Conservation (phyloP, 2,113 vertebrate species). For the Thomomys bottae region DNA sequence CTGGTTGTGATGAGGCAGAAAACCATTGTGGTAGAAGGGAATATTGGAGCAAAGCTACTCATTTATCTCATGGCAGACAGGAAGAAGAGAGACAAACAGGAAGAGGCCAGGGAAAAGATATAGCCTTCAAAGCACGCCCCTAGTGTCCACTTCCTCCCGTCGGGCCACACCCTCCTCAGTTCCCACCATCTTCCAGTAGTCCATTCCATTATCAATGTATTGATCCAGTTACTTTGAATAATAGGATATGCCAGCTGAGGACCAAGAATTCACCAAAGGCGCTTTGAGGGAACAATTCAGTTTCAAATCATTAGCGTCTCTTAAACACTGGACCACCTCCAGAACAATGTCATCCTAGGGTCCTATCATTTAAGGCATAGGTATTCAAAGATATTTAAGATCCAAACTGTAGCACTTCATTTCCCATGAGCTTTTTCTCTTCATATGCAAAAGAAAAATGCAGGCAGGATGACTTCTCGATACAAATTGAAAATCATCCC, state of each 20-base stretch:
- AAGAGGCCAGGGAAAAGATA: not conserved
- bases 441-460: not conserved
- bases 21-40: not conserved
- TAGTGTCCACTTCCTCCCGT: not conserved
- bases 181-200: not conserved
- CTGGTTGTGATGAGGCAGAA: not conserved
- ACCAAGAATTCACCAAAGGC: not conserved
- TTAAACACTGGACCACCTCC: not conserved
- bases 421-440: slow-evolving; percentile 5
- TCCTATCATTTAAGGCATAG: not conserved
- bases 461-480: not conserved
- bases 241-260: not conserved
- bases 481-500: not conserved
- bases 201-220: not conserved
- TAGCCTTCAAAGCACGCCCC: not conserved
- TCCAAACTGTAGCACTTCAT: not conserved
- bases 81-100: not conserved
- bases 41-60: not conserved
- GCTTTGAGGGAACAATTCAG: not conserved
- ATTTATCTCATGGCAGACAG: not conserved
- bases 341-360: not conserved
- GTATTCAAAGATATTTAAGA: too few species aligned
- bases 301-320: not conserved
- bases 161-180: not conserved
- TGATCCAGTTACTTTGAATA: not conserved